These are phyloP conservation scores for Chrysomela aeneicollis DNA, from an alignment of 2,888 invertebrate species.

Conservation along the genomic window DNA sequence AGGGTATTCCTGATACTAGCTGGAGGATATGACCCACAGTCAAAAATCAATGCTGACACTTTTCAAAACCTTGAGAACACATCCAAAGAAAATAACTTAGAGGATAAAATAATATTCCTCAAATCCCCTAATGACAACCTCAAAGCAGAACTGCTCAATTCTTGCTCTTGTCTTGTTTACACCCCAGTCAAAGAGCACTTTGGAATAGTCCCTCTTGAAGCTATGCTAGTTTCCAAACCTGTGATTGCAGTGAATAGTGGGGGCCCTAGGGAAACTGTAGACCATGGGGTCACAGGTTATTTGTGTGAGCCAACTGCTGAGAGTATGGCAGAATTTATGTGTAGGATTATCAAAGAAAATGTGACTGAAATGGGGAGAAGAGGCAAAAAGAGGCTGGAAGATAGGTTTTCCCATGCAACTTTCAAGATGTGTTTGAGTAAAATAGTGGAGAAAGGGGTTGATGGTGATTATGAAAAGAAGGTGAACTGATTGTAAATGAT, in stretches of 20 bases:
- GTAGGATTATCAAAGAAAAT: constrained; percentile 68
- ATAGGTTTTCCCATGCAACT: constrained; percentile 83
- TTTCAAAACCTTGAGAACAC: constrained; percentile 77
- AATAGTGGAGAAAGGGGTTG: constrained; percentile 61
- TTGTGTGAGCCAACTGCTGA: constrained; percentile 75
- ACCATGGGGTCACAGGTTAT: constrained; percentile 81
- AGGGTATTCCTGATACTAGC: constrained; percentile 88
- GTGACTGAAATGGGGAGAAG: constrained; percentile 76
- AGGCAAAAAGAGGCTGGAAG: constrained; percentile 78
- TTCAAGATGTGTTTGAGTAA: constrained; percentile 76
- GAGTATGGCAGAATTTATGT: constrained; percentile 82
- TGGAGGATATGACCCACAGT: constrained; percentile 94
- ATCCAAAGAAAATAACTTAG: constrained; percentile 70
- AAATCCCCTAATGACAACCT: constrained; percentile 86
- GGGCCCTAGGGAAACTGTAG: constrained; percentile 93
- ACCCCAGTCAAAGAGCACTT: constrained; percentile 98
- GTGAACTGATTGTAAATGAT: constrained; percentile 7
- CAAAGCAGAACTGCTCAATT: constrained; percentile 80
- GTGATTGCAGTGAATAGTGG: constrained; percentile 96
- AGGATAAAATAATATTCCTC: constrained; percentile 80
- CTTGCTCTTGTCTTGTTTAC: constrained; percentile 85
- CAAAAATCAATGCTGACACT: constrained; percentile 87
- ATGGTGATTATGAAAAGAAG: constrained; percentile 32
- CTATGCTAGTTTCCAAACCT: constrained; percentile 93
- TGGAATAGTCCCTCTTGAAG: constrained; percentile 98